Evolutionary conservation across 2,113 vertebrate species (phyloP), one percentile per base, ranked within the genome.

Genomic region (Mystacornis crossleyi): DNA sequence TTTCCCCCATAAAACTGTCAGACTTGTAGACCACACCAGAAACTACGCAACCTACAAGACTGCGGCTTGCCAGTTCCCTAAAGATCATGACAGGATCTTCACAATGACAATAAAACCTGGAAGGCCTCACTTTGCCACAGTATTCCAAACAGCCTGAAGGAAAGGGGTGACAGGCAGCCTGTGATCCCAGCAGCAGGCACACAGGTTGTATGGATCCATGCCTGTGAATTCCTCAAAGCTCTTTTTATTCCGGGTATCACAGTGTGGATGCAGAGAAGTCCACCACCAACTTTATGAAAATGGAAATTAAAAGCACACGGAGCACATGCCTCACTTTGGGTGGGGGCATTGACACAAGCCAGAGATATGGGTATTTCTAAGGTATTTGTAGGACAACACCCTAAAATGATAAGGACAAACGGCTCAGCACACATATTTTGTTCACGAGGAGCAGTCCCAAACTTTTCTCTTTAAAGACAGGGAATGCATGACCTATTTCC

Each of bases 221-320:
- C 4, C n/a, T 10, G 8, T 7, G 13, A 40, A 15, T 4, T 43
- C 9, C 43, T 36, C 23, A 13, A 19, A 36, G 43, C 33, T 54
- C 36, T 40, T 47, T 64, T 75, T 57, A 75, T 65, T 53, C 73
- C 5, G 0, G 5, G 12, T 14, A 16, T 10, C 19, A 6, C 3
- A 33, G 40, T 0, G 2, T 2, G 28, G 34, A 58, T 0, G 0
- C 11, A n/a, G 17, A 25, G 51, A 78, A 75, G 29, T 19, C 50
- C 26, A 57, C 14, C 65, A 16, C 9, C 17, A 65, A 15, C 57
- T 58, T 71, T 9, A 40, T 3, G n/a, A 42, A 79, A 61, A 80
- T 0, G 0, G 21, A 40, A 75, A 69, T n/a, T n/a, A 33, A 50
- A 67, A 81, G 60, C 13, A 4, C 17, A 24, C 23, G 5, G 36